Evolutionary conservation across 2,888 invertebrate genomes (phyloP).

Genomic region (Tenodera sinensis): DNA sequence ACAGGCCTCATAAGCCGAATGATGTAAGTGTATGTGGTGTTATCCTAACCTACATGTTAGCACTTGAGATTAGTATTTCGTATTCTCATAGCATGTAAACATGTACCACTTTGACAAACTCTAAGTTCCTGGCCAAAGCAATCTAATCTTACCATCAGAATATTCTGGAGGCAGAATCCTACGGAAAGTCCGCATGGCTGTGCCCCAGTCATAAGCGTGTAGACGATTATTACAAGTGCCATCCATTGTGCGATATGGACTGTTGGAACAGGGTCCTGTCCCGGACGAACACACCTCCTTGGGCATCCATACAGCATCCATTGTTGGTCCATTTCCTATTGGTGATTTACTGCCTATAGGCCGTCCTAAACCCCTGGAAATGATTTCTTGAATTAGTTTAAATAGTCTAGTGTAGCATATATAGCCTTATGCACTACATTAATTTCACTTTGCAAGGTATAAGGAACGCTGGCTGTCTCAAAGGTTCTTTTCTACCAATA

Average conservation of each 20-base stretch:
- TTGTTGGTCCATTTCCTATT: slow-evolving; percentile 15
- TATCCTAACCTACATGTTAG: no score
- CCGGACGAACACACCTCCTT: slow-evolving; percentile 17
- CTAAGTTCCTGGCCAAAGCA: no score
- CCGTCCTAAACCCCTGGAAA: background rate
- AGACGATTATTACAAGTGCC: slow-evolving; percentile 74
- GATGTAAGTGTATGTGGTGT: no score
- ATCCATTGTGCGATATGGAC: slow-evolving; percentile 60
- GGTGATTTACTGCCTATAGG: background rate
- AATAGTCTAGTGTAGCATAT: background rate
- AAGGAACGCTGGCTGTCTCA: background rate
- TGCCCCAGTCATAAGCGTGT: slow-evolving; percentile 64
- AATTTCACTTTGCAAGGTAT: background rate
- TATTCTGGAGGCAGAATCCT: slow-evolving; percentile 72
- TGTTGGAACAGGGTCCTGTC: slow-evolving; percentile 28
- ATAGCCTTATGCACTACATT: no score
- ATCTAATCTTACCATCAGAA: slow-evolving; percentile 72
- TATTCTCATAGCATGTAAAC: no score
- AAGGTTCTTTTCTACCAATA: background rate
- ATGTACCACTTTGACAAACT: no score
- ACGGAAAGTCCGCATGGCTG: slow-evolving; percentile 69
- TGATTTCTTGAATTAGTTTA: background rate
- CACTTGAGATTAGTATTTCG: no score
- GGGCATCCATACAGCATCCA: slow-evolving; percentile 25
- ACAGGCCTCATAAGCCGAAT: no score